Conservation (phyloP, 53 echinoderm and acorn worm genomes). For the Paracentrotus lividus region DNA sequence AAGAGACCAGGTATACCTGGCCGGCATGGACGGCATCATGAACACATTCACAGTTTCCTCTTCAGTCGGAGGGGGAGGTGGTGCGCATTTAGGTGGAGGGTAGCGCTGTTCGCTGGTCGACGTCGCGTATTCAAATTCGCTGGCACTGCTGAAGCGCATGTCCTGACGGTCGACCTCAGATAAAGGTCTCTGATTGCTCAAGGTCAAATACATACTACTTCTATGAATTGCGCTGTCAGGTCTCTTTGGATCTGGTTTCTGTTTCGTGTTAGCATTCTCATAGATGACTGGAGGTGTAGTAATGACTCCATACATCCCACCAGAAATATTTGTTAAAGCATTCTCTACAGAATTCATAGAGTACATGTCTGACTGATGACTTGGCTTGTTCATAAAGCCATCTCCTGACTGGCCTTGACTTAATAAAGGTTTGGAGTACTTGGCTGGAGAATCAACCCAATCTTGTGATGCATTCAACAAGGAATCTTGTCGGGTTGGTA, state of each 20-base stretch:
- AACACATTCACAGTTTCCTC: conserved; percentile 20
- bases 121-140: conserved; percentile 54
- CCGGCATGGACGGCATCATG: conserved; percentile 33
- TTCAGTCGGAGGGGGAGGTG: conserved; percentile 55
- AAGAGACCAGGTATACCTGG: not conserved
- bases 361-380: not conserved
- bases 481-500: not conserved
- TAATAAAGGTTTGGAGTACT: not conserved
- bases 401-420: not conserved
- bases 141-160: conserved; percentile 67
- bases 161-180: conserved; percentile 66
- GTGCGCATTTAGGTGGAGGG: conserved; percentile 67
- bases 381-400: not conserved
- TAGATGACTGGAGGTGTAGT: conserved; percentile 56
- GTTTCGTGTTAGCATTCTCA: conserved; percentile 49
- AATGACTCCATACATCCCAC: conserved; percentile 46
- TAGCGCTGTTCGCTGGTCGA: conserved; percentile 52
- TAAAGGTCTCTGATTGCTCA: not conserved
- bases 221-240: not conserved
- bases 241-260: not conserved
- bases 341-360: not conserved
- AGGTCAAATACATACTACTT: not conserved
- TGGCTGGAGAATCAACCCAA: not conserved
- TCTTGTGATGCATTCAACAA: not conserved
- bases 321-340: too few species aligned